Evolutionary conservation across 2,113 vertebrate species (phyloP), one percentile per base, ranked within the genome.

Genomic region (Symphodus melops): DNA sequence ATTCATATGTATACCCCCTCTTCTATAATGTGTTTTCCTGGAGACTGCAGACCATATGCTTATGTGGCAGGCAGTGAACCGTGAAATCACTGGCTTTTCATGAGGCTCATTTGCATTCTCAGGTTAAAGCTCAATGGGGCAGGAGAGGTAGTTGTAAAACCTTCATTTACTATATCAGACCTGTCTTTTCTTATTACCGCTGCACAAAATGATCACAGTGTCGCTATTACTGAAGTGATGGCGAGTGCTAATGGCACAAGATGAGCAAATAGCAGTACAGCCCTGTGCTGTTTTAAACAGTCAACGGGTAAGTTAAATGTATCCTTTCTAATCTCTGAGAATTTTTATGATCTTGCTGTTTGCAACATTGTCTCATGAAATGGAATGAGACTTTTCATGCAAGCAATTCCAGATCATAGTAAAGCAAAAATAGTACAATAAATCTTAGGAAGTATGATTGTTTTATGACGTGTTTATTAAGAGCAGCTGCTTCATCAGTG

Each of bases 11-110:
- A 25, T 5, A 54, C 52, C 36, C 56, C 23, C 11, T 41, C 39
- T 23, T 63, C 36, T 74, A 28, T 63, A 72, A 86, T 74, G 51
- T 52, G 58, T 84, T 86, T 86, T 74, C 44, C 58, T 55, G 54
- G 16, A 81, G 62, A 75, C 79, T 63, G 53, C 63, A 73, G 52
- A 72, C 85, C 80, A 68, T 88, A 79, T 88, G 85, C 75, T 72
- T 88, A 72, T 87, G 72, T 81, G 58, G 72, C 49, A 72, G 66
- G 21, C 84, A 69, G 81, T 79, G 83, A 86, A 84, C 77, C 83
- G 51, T 90, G 81, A 89, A 92, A 92, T 92, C 84, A 85, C 77
- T 91, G 74, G 72, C 75, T 86, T 91, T 86, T 85, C 82, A 79
- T 82, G 73, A 78, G 85, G 64, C 75, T 74, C 23, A 88, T 87